These are phyloP conservation scores for Elegia similella DNA, from an alignment of 2,888 invertebrate genomes.

Conservation along the genomic window DNA sequence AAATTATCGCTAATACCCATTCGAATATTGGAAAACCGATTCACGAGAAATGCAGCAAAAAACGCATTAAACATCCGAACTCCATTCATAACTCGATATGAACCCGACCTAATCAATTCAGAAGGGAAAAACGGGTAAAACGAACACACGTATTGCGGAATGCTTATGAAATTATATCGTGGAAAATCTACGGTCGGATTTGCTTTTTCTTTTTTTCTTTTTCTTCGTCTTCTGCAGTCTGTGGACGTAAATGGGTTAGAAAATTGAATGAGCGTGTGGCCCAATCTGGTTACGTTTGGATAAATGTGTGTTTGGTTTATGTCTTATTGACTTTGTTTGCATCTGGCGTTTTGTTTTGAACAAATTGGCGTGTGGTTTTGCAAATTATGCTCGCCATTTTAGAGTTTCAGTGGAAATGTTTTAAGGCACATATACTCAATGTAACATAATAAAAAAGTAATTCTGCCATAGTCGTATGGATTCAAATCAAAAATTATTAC, in stretches of 20 bases:
- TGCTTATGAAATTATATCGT: constrained; percentile 79
- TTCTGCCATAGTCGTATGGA: no score
- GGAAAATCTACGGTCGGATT: constrained; percentile 69
- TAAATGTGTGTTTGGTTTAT: constrained; percentile 46
- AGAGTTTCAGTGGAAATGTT: not conserved
- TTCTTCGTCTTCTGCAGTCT: constrained; percentile 65
- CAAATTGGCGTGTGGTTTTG: not conserved
- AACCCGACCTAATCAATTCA: constrained; percentile 77
- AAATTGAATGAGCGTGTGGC: constrained; percentile 76
- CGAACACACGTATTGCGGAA: constrained; percentile 57
- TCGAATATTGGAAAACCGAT: constrained; percentile 52
- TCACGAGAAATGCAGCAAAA: constrained; percentile 35
- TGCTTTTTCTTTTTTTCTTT: constrained; percentile 49
- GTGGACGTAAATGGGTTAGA: constrained; percentile 80
- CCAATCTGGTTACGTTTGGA: constrained; percentile 64
- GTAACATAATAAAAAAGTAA: no score
- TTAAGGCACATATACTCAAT: not conserved
- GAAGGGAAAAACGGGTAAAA: constrained; percentile 69
- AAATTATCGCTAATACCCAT: constrained; percentile 40
- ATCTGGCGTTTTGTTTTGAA: not conserved
- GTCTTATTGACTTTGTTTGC: not conserved
- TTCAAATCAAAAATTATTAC: no score
- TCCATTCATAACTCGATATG: constrained; percentile 72
- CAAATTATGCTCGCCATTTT: not conserved
- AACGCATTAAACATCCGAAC: constrained; percentile 55